Percentiles rank a stretch among this genome's conserved stretches.
phyloP scores from a whole-genome alignment of 2,113 vertebrate genomes.

The Petrocephalus zakoni region DNA sequence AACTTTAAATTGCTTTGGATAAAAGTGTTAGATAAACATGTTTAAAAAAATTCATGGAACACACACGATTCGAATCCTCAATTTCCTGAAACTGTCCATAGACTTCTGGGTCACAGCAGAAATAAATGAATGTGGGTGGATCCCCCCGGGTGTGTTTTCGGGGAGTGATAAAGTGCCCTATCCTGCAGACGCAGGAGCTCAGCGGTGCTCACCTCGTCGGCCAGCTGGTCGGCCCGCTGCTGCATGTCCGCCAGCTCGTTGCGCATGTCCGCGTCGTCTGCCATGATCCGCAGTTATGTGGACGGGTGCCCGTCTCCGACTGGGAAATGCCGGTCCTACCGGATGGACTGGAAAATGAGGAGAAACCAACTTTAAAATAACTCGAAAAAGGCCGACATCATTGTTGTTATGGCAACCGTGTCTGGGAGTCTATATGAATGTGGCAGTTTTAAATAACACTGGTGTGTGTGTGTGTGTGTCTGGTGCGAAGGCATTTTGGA shows the following conservation, averaged over 20 bases:
- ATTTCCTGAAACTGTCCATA: no score
- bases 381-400: not conserved
- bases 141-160: not conserved
- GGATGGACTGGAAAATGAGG: conserved; percentile 31
- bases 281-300: conserved; percentile 67
- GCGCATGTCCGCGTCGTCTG: conserved; percentile 93
- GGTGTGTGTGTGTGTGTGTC: not conserved
- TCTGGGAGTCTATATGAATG: not conserved
- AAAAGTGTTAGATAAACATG: no score
- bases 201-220: conserved; percentile 75
- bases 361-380: conserved; percentile 10
- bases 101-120: no score
- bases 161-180: not conserved
- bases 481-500: not conserved
- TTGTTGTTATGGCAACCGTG: not conserved
- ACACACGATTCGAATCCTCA: no score
- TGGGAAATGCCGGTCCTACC: conserved; percentile 30
- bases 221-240: conserved; percentile 85
- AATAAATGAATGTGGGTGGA: no score
- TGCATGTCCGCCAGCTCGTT: conserved; percentile 97
- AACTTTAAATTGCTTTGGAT: no score
- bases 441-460: not conserved
- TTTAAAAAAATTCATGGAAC: no score
- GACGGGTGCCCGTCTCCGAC: conserved; percentile 48
- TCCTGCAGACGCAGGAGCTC: no score